Percentiles rank a stretch among this genome's conserved stretches.
Conservation (phyloP, 2,113 vertebrate species). For the Campylomormyrus tamandua region DNA sequence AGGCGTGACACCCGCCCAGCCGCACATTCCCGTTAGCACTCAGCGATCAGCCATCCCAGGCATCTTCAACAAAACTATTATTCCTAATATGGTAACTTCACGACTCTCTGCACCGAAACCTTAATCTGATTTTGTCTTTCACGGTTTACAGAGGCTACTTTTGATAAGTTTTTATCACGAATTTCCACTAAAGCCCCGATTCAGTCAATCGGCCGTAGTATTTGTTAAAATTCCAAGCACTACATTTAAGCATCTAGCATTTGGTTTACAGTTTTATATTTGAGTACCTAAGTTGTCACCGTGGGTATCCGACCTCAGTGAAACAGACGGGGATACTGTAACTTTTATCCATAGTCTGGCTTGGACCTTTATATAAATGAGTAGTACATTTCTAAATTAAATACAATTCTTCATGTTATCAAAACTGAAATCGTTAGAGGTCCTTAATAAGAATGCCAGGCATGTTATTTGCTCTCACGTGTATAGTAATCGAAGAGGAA, state of each 20-base stretch:
- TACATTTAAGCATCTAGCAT: neutral
- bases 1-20: neutral
- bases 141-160: neutral
- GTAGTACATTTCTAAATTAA: neutral
- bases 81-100: neutral
- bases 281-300: neutral
- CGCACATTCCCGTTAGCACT: neutral
- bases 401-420: neutral
- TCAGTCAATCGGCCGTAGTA: neutral
- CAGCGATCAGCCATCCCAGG: neutral
- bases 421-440: neutral
- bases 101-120: neutral
- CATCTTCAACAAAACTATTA: neutral
- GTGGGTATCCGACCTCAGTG: neutral
- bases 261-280: neutral
- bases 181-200: neutral
- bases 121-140: neutral
- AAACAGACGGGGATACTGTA: neutral
- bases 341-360: neutral
- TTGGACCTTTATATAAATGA: neutral
- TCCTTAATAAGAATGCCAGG: neutral
- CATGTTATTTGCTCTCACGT: neutral
- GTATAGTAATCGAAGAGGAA: neutral
- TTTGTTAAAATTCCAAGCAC: neutral
- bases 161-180: neutral